A percentile compares a stretch with the other conserved stretches of the same genome.
These are phyloP conservation scores for Lacanobia wlatinum DNA, from an alignment of 2,888 invertebrate species.

Conservation along the genomic window DNA sequence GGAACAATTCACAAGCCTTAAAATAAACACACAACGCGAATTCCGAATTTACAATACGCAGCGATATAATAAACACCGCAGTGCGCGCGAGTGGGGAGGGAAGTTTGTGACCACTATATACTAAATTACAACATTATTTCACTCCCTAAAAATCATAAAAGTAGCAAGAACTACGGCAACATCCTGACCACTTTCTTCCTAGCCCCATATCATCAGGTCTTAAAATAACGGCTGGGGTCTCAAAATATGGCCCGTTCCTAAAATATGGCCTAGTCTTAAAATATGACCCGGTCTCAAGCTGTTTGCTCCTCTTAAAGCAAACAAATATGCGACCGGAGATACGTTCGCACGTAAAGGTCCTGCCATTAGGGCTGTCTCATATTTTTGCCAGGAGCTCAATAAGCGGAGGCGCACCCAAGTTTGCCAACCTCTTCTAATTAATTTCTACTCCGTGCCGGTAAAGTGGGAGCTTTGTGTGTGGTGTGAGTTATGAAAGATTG, in stretches of 20 bases:
- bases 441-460: constrained; percentile 87
- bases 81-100: no score
- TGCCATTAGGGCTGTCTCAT: constrained; percentile 81
- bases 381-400: constrained; percentile 87
- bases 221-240: constrained; percentile 7
- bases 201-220: not conserved
- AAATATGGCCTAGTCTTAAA: constrained; percentile 34
- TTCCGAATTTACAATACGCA: no score
- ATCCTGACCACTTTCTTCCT: not conserved
- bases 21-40: no score
- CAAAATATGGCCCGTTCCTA: constrained; percentile 17
- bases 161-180: not conserved
- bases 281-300: constrained; percentile 39
- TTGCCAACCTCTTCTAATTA: constrained; percentile 89
- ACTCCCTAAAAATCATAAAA: not conserved
- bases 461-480: constrained; percentile 75
- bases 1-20: no score
- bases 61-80: no score
- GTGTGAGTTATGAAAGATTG: constrained; percentile 55
- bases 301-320: constrained; percentile 54
- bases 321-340: constrained; percentile 59
- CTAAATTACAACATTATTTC: not conserved
- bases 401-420: constrained; percentile 84
- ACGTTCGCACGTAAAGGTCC: constrained; percentile 61
- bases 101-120: no score